phyloP scores from a whole-genome alignment of 92 coral and sea anemone genomes.

The Galaxea fascicularis region DNA sequence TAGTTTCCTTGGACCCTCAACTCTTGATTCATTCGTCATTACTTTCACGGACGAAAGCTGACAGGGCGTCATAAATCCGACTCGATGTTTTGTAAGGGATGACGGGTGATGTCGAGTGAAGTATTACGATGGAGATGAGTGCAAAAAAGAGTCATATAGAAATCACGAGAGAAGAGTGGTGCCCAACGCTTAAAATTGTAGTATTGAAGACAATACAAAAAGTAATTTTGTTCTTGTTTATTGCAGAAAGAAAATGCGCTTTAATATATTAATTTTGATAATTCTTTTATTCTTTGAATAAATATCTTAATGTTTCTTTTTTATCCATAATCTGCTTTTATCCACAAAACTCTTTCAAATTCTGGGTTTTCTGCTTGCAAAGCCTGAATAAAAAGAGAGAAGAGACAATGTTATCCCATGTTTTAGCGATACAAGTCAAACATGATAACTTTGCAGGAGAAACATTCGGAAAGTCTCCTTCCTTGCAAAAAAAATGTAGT shows the following conservation, averaged over 20 bases:
- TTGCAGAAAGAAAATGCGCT: not conserved
- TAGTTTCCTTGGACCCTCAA: too few species aligned
- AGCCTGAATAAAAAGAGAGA: conserved; percentile 44
- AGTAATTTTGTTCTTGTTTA: not conserved
- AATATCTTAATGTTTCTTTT: not conserved
- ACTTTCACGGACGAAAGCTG: too few species aligned
- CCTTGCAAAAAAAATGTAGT: too few species aligned
- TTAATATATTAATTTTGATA: conserved; percentile 11
- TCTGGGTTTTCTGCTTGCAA: conserved; percentile 66
- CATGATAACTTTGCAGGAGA: not conserved
- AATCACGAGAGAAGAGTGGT: too few species aligned
- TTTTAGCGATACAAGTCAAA: not conserved
- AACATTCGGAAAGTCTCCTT: too few species aligned
- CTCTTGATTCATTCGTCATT: too few species aligned
- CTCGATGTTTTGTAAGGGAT: too few species aligned
- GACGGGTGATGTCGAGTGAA: too few species aligned
- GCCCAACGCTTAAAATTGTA: too few species aligned
- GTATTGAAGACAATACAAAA: not conserved
- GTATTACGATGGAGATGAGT: too few species aligned
- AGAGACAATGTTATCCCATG: not conserved
- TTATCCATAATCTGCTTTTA: conserved; percentile 87
- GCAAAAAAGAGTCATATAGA: too few species aligned
- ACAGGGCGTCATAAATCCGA: too few species aligned
- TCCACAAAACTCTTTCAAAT: conserved; percentile 77
- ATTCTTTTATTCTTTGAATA: not conserved